phyloP scores from a whole-genome alignment of 2,797 vertebrate species.

The Lepus townsendii region DNA sequence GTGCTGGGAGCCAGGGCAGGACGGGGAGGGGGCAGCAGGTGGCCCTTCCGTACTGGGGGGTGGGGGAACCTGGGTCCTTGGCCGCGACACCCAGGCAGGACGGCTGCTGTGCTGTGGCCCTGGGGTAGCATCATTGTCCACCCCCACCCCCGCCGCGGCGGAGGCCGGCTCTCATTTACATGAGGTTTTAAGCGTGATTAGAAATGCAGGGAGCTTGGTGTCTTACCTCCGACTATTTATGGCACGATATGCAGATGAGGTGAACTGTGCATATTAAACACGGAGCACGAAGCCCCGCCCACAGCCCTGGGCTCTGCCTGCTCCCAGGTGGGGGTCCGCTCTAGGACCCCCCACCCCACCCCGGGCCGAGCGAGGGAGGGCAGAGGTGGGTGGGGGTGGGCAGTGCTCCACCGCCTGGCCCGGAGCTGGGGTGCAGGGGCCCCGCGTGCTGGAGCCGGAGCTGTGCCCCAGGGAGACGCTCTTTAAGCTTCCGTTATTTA shows the following conservation, averaged over 20 bases:
- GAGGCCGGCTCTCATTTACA: slow-evolving; percentile 88
- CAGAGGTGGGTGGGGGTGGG: not conserved
- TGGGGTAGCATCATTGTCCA: accelerated
- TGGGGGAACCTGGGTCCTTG: no score
- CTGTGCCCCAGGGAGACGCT: slow-evolving; percentile 82
- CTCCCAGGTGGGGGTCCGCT: not conserved
- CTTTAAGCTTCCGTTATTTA: slow-evolving; percentile 85
- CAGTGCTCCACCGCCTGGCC: not conserved
- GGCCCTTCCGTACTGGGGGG: no score
- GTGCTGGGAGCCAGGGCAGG: accelerated
- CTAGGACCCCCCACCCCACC: not conserved
- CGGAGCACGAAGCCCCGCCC: not conserved
- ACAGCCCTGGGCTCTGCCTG: not conserved
- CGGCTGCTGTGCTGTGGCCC: accelerated
- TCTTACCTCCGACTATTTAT: slow-evolving; percentile 91
- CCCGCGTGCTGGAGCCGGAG: slow-evolving; percentile 65
- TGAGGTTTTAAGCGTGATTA: slow-evolving; percentile 89
- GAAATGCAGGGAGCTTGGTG: slow-evolving; percentile 90
- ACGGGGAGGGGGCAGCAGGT: not conserved
- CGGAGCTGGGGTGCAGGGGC: not conserved
- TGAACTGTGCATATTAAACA: slow-evolving; percentile 89
- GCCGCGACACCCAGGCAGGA: not conserved
- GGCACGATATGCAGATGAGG: slow-evolving; percentile 89
- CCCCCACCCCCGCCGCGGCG: slow-evolving; percentile 66
- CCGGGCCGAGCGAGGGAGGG: not conserved